Percentiles rank a stretch among this genome's conserved stretches.
Evolutionary conservation across 2,797 vertebrate genomes (phyloP).

Genomic region (Falco cherrug): DNA sequence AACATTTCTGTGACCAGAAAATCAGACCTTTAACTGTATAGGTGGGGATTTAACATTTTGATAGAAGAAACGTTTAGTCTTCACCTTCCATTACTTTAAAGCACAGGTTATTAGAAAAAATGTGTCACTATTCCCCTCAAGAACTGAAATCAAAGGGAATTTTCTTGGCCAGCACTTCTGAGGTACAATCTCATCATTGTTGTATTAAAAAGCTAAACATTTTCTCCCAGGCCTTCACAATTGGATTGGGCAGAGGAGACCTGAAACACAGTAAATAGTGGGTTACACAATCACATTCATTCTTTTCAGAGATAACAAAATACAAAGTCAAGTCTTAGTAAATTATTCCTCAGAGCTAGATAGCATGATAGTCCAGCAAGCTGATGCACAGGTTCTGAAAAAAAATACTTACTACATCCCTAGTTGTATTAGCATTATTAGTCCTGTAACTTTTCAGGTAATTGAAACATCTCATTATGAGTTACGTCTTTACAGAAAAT

Average conservation of each 20-base stretch:
- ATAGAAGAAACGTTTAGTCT: background rate
- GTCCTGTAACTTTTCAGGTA: background rate
- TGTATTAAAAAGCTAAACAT: background rate
- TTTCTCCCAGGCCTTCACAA: background rate
- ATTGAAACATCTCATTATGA: background rate
- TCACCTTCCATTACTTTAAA: conserved; percentile 10
- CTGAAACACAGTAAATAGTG: background rate
- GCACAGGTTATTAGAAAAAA: background rate
- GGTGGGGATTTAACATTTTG: background rate
- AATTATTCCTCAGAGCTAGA: background rate
- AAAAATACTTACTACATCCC: background rate
- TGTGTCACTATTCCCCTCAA: background rate
- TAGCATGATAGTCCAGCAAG: background rate
- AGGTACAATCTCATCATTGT: background rate
- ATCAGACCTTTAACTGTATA: background rate
- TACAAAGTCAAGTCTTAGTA: background rate
- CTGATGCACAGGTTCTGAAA: background rate
- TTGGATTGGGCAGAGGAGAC: background rate
- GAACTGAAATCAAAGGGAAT: conserved; percentile 18
- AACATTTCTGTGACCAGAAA: background rate
- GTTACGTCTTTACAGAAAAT: background rate
- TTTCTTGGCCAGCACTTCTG: background rate
- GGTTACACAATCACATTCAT: background rate
- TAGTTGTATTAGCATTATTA: background rate
- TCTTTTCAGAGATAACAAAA: background rate